A percentile compares a stretch with the other conserved stretches of the same genome.
phyloP scores from a whole-genome alignment of 2,888 invertebrate genomes.

The Microdon myrmicae region DNA sequence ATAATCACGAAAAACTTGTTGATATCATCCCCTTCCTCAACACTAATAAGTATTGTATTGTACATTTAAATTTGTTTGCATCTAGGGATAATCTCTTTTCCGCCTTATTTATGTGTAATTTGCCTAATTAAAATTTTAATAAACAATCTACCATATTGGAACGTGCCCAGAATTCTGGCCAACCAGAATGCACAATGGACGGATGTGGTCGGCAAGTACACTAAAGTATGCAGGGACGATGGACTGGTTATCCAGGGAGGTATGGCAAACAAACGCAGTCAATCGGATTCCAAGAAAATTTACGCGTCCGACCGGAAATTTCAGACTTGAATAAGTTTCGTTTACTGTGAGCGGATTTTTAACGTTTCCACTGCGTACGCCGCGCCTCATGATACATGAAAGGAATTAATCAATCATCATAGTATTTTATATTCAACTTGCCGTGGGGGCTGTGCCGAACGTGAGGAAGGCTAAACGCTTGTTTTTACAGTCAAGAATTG shows the following conservation, averaged over 20 bases:
- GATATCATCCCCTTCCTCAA: no score
- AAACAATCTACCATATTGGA: slow-evolving; percentile 50
- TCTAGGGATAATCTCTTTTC: no score
- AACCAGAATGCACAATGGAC: slow-evolving; percentile 20
- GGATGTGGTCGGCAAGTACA: slow-evolving; percentile 25
- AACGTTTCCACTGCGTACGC: slow-evolving; percentile 47
- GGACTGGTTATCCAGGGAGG: background rate
- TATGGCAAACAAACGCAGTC: slow-evolving; percentile 26
- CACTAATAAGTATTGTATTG: no score
- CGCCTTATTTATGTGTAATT: slow-evolving; percentile 39
- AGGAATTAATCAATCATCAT: slow-evolving; percentile 49
- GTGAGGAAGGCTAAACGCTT: no score
- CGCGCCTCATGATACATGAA: slow-evolving; percentile 24
- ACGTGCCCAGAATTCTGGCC: slow-evolving; percentile 50
- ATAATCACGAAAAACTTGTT: no score
- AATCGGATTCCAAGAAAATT: slow-evolving; percentile 51
- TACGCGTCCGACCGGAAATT: slow-evolving; percentile 53
- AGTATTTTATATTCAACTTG: no score
- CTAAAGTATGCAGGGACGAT: slow-evolving; percentile 1
- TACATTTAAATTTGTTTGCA: no score
- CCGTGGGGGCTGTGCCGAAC: no score
- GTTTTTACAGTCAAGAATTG: no score
- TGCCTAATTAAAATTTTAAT: slow-evolving; percentile 49
- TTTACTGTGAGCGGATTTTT: slow-evolving; percentile 32
- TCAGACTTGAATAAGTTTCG: slow-evolving; percentile 43